Evolutionary conservation across 2,113 vertebrate genomes (phyloP), one percentile per base, ranked within the genome.

Genomic region (Pachycephala philippinensis): DNA sequence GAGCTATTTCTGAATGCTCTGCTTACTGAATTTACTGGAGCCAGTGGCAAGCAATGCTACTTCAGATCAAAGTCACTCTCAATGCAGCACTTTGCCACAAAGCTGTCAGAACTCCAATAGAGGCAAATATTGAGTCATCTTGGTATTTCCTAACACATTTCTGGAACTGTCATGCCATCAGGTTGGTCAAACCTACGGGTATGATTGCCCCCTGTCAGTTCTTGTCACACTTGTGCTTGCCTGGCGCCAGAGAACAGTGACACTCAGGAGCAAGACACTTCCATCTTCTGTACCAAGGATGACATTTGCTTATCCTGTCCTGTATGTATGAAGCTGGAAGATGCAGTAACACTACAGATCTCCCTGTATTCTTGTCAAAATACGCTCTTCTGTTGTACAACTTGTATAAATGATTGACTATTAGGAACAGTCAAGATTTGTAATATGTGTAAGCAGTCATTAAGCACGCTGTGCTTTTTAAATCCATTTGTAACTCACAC

Each of bases 241-340:
- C 4, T 15, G 18, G 9, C 4, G 15, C 24, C 50, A n/a, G 69
- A 33, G 53, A 88, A 19, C 21, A 50, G 37, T 0, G 2, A 15
- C 9, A 15, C 4, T n/a, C 27, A 49, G 45, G 27, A 75, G 5
- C 3, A 35, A 71, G 24, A 22, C n/a, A 39, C 5, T 74, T 81
- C 45, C 44, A 40, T 30, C 40, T 70, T 74, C 39, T 44, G 2
- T 45, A 37, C 9, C 10, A 14, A 45, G 35, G 42, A 59, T 40
- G 19, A 33, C 28, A 19, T 85, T 53, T 42, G 10, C 39, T 57
- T 85, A 45, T 47, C 1, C 9, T 91, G 26, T 47, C 39, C n/a
- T 57, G 8, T 61, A 18, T 35, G 17, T 27, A 18, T 33, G 13
- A 37, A 47, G 9, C 26, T 61, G 20, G 8, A 88, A 93, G 42